Evolutionary conservation across 2,888 invertebrate species (phyloP).

Genomic region (Hydrotaea cyrtoneurina): DNA sequence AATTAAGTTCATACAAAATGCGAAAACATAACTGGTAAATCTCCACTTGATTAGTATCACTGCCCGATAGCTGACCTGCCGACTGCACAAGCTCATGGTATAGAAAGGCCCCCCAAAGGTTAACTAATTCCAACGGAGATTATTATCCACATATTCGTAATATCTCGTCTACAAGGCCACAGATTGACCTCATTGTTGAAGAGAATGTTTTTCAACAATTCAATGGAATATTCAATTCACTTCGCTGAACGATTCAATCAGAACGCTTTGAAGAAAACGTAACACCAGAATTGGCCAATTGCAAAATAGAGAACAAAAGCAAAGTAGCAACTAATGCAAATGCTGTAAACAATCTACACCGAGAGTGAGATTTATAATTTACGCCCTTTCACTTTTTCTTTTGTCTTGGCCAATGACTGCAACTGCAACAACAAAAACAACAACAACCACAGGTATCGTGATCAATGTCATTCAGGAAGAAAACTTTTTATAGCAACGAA

Average conservation of each 20-base stretch:
- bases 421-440: not conserved
- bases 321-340: slow-evolving; percentile 1
- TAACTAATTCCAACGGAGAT: not conserved
- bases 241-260: not conserved
- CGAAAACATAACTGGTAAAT: too few species aligned
- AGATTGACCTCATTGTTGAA: slow-evolving; percentile 13
- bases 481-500: slow-evolving; percentile 29
- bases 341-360: slow-evolving; percentile 4
- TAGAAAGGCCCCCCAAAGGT: not conserved
- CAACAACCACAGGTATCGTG: slow-evolving; percentile 57
- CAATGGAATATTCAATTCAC: not conserved
- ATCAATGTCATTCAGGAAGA: slow-evolving; percentile 77
- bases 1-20: too few species aligned
- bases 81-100: too few species aligned
- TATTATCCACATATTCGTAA: not conserved
- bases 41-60: too few species aligned
- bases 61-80: too few species aligned
- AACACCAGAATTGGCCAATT: not conserved
- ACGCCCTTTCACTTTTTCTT: slow-evolving; percentile 76
- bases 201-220: slow-evolving; percentile 5
- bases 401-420: slow-evolving; percentile 76
- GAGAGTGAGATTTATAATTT: not conserved
- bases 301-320: not conserved
- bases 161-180: slow-evolving; percentile 1
- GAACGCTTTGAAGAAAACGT: not conserved